Evolutionary conservation across 2,113 vertebrate species (phyloP), one percentile per base, ranked within the genome.

Genomic region (Embiotoca jacksoni): DNA sequence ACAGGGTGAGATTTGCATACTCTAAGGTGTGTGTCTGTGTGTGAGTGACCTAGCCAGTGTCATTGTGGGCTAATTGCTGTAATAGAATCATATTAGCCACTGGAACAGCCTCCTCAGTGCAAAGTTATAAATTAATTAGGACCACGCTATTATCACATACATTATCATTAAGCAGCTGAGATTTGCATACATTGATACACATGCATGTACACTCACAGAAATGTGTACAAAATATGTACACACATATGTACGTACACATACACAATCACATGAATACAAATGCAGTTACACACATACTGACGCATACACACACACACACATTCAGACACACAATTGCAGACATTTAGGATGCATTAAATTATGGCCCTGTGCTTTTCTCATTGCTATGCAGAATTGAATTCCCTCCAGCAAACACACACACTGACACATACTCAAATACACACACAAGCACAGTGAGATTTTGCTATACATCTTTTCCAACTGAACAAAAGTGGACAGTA

Each of bases 101-200:
- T 93, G 92, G 94, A 94, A 93, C 94, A 94, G 92, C 93, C 93
- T 94, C 93, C 92, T 94, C 94, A 93, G 93, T 95, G 92, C 91
- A 93, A 93, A 95, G 94, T 95, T 95, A 94, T 95, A 95, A 94
- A 95, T 95, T 95, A 95, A 95, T 95, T 95, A 95, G 90, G 77
- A 88, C 81, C 85, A 88, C 83, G 77, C 92, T 94, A 94, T 95
- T 93, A 95, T 94, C 91, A 94, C 93, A 95, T 95, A 92, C 92
- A 95, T 95, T 95, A 95, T 95, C 94, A 95, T 95, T 95, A 95
- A 88, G 89, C 83, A 82, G 85, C 89, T 87, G 83, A 81, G 92
- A 95, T 94, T 94, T 95, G 93, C 94, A 95, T 95, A 94, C 91
- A 91, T 86, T 85, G 50, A 89, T 87, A 82, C 75, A 75, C 69